Conservation (phyloP, 2,888 invertebrate genomes). For the Drosophila niveifrons region DNA sequence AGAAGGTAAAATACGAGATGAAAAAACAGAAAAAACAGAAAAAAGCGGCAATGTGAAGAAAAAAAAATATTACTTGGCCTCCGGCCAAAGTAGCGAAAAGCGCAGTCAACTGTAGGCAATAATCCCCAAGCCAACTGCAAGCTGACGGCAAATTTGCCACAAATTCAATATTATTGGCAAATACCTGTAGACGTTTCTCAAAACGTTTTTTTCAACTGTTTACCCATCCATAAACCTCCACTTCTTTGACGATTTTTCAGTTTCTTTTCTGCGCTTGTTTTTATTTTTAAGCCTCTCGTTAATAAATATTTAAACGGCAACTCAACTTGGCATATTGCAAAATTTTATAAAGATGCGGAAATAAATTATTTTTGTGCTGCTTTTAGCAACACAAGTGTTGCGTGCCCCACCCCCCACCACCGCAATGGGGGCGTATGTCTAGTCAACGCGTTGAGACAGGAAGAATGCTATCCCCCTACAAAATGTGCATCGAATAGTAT, state of each 20-base stretch:
- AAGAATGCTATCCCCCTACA: slow-evolving; percentile 28
- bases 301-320: slow-evolving; percentile 69
- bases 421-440: not conserved
- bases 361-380: slow-evolving; percentile 52
- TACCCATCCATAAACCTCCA: slow-evolving; percentile 45
- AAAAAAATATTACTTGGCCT: slow-evolving; percentile 42
- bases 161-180: slow-evolving; percentile 65
- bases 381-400: slow-evolving; percentile 22
- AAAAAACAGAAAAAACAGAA: slow-evolving; percentile 1
- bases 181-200: slow-evolving; percentile 34
- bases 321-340: slow-evolving; percentile 41
- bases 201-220: slow-evolving; percentile 45
- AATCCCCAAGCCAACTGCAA: slow-evolving; percentile 43
- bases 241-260: not conserved
- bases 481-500: slow-evolving; percentile 30
- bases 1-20: too few relatives aligned
- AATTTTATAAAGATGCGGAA: slow-evolving; percentile 67
- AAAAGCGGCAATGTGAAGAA: slow-evolving; percentile 4
- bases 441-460: not conserved
- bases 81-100: slow-evolving; percentile 54
- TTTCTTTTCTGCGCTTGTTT: not conserved
- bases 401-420: not conserved
- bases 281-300: slow-evolving; percentile 13
- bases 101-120: slow-evolving; percentile 62
- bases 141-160: slow-evolving; percentile 55